Evolutionary conservation across 2,113 vertebrate species (phyloP).

Genomic region (Syngnathus scovelli): DNA sequence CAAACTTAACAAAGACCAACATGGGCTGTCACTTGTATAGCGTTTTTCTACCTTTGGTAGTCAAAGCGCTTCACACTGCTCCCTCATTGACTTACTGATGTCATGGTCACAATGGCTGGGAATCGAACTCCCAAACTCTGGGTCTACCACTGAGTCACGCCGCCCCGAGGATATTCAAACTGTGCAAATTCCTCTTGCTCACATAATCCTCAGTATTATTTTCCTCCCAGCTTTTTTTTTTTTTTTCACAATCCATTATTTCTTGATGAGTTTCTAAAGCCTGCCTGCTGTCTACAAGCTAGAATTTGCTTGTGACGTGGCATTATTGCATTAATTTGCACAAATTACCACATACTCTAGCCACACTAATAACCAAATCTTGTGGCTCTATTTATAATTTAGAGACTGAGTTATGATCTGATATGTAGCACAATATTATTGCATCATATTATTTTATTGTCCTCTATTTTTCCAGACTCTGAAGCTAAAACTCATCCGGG

Average conservation of each 20-base stretch:
- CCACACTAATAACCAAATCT: constrained; percentile 41
- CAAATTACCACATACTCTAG: constrained; percentile 50
- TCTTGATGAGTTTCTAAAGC: constrained; percentile 13
- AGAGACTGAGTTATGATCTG: constrained; percentile 38
- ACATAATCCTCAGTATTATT: neutral
- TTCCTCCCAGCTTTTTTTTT: neutral
- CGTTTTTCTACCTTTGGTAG: no score
- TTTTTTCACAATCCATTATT: neutral
- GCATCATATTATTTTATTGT: constrained; percentile 57
- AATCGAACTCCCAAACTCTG: no score
- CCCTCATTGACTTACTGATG: no score
- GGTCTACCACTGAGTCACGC: no score
- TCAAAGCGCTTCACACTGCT: no score
- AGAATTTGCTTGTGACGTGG: constrained; percentile 39
- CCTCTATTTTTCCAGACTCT: constrained; percentile 35
- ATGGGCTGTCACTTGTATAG: no score
- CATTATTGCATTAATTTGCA: constrained; percentile 53
- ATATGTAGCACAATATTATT: constrained; percentile 62
- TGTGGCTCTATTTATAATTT: constrained; percentile 46
- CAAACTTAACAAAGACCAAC: neutral
- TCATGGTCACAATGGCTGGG: no score
- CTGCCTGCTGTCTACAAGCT: constrained; percentile 47
- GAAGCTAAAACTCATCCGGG: constrained; percentile 53
- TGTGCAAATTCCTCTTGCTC: neutral
- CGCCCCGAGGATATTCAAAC: neutral